Percentiles rank a stretch among this genome's conserved stretches.
Conservation (phyloP, 2,797 vertebrate species). For the Vultur gryphus region DNA sequence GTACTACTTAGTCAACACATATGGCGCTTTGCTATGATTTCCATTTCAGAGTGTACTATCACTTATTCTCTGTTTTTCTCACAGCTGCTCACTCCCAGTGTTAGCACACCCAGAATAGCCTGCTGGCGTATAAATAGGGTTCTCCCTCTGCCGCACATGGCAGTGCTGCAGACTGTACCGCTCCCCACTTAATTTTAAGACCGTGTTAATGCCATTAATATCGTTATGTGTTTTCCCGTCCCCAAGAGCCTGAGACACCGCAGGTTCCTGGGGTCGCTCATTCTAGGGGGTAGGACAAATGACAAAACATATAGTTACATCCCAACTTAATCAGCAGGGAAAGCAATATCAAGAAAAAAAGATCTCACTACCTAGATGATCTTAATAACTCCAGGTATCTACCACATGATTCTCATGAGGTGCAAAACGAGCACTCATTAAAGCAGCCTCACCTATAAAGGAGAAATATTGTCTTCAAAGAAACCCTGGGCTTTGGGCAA, state of each 20-base stretch:
- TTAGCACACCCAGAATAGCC: constrained; percentile 20
- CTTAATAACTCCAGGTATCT: background rate
- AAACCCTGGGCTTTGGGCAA: background rate
- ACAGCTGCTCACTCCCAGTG: constrained; percentile 49
- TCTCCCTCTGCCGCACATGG: background rate
- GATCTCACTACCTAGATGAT: background rate
- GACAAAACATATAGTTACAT: background rate
- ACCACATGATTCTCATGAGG: background rate
- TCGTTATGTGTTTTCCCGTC: background rate
- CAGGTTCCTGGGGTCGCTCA: background rate
- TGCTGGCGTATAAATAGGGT: background rate
- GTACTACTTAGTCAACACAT: constrained; percentile 45
- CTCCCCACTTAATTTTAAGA: background rate
- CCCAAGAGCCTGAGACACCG: background rate
- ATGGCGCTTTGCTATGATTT: constrained; percentile 1
- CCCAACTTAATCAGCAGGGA: background rate
- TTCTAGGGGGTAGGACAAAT: background rate
- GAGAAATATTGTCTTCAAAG: background rate
- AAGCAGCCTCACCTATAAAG: background rate
- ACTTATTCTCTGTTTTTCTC: constrained; percentile 50
- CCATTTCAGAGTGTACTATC: constrained; percentile 37
- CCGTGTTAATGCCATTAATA: background rate
- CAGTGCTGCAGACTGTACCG: background rate
- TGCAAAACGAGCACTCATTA: background rate
- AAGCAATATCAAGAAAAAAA: background rate